phyloP scores from a whole-genome alignment of 2,113 vertebrate genomes.

The Spermophilus dauricus region DNA sequence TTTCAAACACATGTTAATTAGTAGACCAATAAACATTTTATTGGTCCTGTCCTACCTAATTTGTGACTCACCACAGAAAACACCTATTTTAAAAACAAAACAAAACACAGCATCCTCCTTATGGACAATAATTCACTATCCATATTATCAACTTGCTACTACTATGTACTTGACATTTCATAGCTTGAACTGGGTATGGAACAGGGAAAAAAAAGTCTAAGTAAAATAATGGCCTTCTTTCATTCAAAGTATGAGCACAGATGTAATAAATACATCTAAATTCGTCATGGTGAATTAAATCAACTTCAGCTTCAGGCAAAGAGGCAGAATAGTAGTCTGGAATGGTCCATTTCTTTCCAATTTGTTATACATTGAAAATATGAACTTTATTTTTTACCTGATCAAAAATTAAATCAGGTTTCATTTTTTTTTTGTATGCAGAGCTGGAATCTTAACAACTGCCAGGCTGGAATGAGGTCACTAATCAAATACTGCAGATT shows the following conservation, averaged over 20 bases:
- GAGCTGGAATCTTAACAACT: not conserved
- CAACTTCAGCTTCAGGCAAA: slow-evolving; percentile 62
- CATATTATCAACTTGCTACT: slow-evolving; percentile 55
- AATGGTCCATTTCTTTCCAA: slow-evolving; percentile 62
- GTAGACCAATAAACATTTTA: slow-evolving; percentile 80
- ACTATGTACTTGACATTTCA: slow-evolving; percentile 84
- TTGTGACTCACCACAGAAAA: slow-evolving; percentile 80
- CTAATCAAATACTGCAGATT: not conserved
- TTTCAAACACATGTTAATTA: slow-evolving; percentile 74
- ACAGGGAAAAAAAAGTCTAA: slow-evolving; percentile 81
- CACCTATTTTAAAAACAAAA: slow-evolving; percentile 61
- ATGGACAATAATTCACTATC: slow-evolving; percentile 82
- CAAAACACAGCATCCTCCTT: not conserved
- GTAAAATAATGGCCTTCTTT: slow-evolving; percentile 87
- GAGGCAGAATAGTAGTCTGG: not conserved
- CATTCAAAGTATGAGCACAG: slow-evolving; percentile 79
- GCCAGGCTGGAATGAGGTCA: slow-evolving; percentile 49
- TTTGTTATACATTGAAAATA: slow-evolving; percentile 45
- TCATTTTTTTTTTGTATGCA: slow-evolving; percentile 4
- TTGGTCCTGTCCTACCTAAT: slow-evolving; percentile 12
- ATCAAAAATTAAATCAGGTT: slow-evolving; percentile 69
- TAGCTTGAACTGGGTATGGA: slow-evolving; percentile 79
- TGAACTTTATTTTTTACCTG: slow-evolving; percentile 58
- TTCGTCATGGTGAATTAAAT: slow-evolving; percentile 78
- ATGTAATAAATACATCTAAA: slow-evolving; percentile 72